A percentile compares a stretch with the other conserved stretches of the same genome.
phyloP scores from a whole-genome alignment of 2,797 vertebrate species.

The Girardinus metallicus region DNA sequence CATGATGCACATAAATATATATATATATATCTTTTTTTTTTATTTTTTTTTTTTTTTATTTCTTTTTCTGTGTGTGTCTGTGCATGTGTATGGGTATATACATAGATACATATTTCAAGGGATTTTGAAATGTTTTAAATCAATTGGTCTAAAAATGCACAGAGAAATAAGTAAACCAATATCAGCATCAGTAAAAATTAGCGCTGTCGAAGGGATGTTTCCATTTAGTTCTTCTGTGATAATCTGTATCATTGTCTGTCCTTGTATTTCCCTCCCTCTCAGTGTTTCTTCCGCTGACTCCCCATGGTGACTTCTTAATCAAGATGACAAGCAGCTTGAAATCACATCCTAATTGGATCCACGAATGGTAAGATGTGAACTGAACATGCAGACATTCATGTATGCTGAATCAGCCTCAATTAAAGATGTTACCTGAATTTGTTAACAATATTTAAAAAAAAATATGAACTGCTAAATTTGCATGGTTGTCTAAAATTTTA shows the following conservation, averaged over 20 bases:
- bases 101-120: not conserved
- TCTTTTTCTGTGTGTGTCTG: too few species aligned
- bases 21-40: too few species aligned
- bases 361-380: conserved; percentile 38
- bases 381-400: conserved; percentile 35
- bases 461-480: not conserved
- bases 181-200: conserved; percentile 17
- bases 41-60: too few species aligned
- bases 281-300: conserved; percentile 29
- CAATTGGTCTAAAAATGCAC: not conserved
- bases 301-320: conserved; percentile 43
- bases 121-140: not conserved
- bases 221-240: conserved; percentile 30
- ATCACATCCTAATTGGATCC: conserved; percentile 50
- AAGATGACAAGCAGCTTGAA: conserved; percentile 51
- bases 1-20: too few species aligned
- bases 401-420: not conserved
- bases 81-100: not conserved
- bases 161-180: not conserved
- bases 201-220: conserved; percentile 15
- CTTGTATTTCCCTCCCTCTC: conserved; percentile 38
- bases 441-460: too few species aligned
- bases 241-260: conserved; percentile 33
- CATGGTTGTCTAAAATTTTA: not conserved
- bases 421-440: not conserved